Evolutionary conservation across 2,113 vertebrate genomes (phyloP).

Genomic region (Melospiza melodia): DNA sequence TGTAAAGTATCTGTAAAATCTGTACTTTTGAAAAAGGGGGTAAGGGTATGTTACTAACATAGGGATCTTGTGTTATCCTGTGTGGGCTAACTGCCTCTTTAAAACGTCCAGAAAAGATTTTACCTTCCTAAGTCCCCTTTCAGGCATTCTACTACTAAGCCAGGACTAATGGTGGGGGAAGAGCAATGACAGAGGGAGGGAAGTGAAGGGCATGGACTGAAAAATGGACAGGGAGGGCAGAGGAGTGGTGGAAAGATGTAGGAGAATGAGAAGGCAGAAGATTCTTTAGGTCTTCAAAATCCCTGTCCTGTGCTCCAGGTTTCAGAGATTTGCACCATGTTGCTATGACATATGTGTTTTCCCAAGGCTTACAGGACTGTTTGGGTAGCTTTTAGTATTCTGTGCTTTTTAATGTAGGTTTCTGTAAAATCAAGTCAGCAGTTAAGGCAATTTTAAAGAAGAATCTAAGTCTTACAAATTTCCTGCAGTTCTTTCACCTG

Average conservation of each 20-base stretch:
- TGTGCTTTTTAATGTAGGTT: not conserved
- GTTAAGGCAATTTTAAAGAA: not conserved
- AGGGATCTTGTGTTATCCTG: not conserved
- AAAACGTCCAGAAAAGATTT: not conserved
- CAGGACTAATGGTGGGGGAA: not conserved
- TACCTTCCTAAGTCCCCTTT: not conserved
- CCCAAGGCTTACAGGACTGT: not conserved
- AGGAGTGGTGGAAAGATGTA: not conserved
- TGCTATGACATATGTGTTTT: not conserved
- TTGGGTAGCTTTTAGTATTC: not conserved
- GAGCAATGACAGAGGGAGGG: not conserved
- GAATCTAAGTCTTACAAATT: not conserved
- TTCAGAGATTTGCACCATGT: not conserved
- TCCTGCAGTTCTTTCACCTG: not conserved
- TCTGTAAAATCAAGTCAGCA: not conserved
- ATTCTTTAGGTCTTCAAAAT: not conserved
- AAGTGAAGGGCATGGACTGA: not conserved
- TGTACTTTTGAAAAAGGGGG: not conserved
- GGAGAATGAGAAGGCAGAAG: not conserved
- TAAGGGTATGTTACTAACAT: not conserved
- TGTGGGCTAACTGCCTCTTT: not conserved
- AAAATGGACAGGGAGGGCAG: not conserved
- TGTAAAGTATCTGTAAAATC: not conserved
- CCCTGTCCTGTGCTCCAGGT: not conserved
- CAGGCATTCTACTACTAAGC: not conserved